Evolutionary conservation across 1,140 invertebrate genomes (phyloP), one percentile per base, ranked within the genome.

Genomic region (Hyles vespertilio): DNA sequence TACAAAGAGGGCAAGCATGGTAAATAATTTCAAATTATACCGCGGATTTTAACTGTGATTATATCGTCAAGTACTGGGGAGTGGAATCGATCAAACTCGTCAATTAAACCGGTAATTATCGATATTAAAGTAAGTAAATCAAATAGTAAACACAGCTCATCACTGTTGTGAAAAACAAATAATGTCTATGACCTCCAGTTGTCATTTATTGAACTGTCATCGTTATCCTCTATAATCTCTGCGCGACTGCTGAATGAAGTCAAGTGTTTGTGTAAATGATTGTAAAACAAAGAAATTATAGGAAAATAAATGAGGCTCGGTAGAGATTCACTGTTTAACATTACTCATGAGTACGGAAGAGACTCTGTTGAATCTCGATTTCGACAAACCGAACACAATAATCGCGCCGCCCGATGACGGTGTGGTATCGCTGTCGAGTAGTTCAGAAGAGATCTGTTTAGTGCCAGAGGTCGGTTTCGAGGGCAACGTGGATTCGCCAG

Each of bases 401-500:
- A 81, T 78, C 74, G 67, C 78, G 69, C 79, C 73, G 74, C 79
- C 85, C 77, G 86, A 90, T 90, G 87, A 89, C 89, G 86, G 85
- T 81, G 86, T 89, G 84, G 83, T 89, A 77, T 90, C 87, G 64
- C 74, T 89, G 61, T 90, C 86, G 46, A 90, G 87, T 77, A 89
- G 87, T 77, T 74, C 91, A 70, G 93, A 93, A 81, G 93, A 93
- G 82, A 91, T 91, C 76, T 91, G 91, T 86, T 90, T 94, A 84
- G 90, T 93, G 63, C 92, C 92, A 60, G 93, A 94, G 75, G 91
- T 93, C 60, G 90, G 83, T n/a, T 92, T 92, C 74, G 92, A 91
- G 69, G 85, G 90, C 85, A 91, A 91, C 89, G 92, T 94, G 92
- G 94, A 94, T 92, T 94, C 94, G 43, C 91, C 93, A 79, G 93